Evolutionary conservation across 2,113 vertebrate species (phyloP).

Genomic region (Chauna torquata): DNA sequence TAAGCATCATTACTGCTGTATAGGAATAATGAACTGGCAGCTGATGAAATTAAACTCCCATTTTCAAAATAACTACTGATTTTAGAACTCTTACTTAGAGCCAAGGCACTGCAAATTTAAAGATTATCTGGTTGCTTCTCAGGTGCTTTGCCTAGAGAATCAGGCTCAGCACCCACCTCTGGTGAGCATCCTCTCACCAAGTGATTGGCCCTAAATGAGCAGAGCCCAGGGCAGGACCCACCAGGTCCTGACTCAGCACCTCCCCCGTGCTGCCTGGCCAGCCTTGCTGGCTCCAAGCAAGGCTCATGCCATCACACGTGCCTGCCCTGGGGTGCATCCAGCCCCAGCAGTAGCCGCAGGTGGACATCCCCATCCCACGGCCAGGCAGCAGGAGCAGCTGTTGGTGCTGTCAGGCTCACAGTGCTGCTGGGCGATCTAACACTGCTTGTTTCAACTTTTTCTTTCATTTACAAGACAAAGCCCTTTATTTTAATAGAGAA

Average conservation of each 20-base stretch:
- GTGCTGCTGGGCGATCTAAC: neutral
- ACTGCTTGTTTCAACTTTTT: neutral
- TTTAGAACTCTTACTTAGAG: neutral
- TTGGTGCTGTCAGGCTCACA: neutral
- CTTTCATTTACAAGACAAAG: neutral
- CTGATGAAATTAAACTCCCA: neutral
- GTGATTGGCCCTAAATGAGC: too few species aligned
- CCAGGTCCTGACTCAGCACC: neutral
- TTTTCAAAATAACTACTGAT: neutral
- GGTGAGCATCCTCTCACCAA: fast-evolving
- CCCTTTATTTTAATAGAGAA: neutral
- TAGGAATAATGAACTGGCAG: neutral
- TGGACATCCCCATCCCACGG: neutral
- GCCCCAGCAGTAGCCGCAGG: too few species aligned
- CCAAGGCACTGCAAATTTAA: neutral
- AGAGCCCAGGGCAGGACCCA: too few species aligned
- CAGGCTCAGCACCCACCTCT: neutral
- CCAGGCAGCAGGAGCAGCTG: too few species aligned
- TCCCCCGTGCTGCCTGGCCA: neutral
- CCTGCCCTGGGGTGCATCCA: too few species aligned
- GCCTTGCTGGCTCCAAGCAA: too few species aligned
- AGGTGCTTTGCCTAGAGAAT: neutral
- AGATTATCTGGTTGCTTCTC: neutral
- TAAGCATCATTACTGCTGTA: neutral
- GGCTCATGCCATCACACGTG: too few species aligned